phyloP scores from a whole-genome alignment of 1,140 invertebrate genomes.

The Scaptomyza graminum region DNA sequence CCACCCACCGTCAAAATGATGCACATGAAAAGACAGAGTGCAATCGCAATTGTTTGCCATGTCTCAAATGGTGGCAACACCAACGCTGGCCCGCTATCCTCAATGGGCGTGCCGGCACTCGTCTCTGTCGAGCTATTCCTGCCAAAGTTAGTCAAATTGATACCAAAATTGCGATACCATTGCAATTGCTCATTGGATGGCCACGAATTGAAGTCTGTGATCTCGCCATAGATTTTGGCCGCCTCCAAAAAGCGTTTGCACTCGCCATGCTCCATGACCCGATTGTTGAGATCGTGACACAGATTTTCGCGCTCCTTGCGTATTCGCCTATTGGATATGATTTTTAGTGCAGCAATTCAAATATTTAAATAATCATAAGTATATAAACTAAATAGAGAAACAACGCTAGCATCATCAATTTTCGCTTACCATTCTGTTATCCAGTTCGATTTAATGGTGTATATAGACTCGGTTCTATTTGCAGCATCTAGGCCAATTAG shows the following conservation, averaged over 20 bases:
- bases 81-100: constrained; percentile 83
- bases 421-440: constrained; percentile 88
- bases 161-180: constrained; percentile 64
- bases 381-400: no score
- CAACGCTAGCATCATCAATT: not conserved
- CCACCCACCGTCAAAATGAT: constrained; percentile 97
- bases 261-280: constrained; percentile 86
- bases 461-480: constrained; percentile 87
- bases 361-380: no score
- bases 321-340: constrained; percentile 84
- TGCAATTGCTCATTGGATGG: constrained; percentile 66
- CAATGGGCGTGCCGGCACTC: constrained; percentile 26
- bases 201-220: constrained; percentile 68
- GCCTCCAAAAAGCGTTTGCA: constrained; percentile 86
- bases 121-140: constrained; percentile 50
- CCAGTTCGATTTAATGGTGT: constrained; percentile 87
- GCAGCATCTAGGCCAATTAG: constrained; percentile 48
- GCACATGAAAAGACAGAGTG: constrained; percentile 93
- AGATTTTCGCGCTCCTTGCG: constrained; percentile 87
- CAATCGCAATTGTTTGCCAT: constrained; percentile 96
- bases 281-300: constrained; percentile 87
- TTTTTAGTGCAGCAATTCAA: no score
- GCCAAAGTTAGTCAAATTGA: constrained; percentile 61
- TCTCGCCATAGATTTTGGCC: constrained; percentile 78
- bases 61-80: constrained; percentile 93